Evolutionary conservation across 2,888 invertebrate genomes (phyloP).

Genomic region (Chrysodeixis includens): DNA sequence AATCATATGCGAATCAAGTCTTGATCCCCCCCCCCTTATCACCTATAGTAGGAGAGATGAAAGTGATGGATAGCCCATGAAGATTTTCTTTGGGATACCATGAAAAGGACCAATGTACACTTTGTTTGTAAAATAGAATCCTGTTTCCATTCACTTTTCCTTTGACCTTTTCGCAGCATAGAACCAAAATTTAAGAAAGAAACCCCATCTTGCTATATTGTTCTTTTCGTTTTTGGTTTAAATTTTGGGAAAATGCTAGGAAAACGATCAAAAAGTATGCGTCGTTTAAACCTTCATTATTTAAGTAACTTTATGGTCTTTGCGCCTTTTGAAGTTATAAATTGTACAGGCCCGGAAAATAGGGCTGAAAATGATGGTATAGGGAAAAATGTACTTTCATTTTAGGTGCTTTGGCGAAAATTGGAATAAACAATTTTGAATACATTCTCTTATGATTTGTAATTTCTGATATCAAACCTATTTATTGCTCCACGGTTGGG

Average conservation of each 20-base stretch:
- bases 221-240: constrained; percentile 15
- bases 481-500: too few species aligned
- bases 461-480: too few species aligned
- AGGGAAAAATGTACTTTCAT: background rate
- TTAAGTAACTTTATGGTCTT: background rate
- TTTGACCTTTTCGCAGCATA: background rate
- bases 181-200: background rate
- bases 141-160: too few species aligned
- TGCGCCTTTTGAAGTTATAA: background rate
- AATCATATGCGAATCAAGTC: too few species aligned
- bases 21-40: too few species aligned
- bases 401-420: background rate
- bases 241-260: constrained; percentile 17
- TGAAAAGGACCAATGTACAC: too few species aligned
- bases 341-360: background rate
- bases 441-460: too few species aligned
- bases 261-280: background rate
- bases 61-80: too few species aligned
- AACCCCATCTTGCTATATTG: background rate
- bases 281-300: constrained; percentile 4
- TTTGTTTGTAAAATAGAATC: too few species aligned
- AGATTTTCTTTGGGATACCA: too few species aligned
- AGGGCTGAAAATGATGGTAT: background rate
- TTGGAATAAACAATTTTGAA: background rate
- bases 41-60: too few species aligned